Evolutionary conservation across 1,140 invertebrate species (phyloP), one percentile per base, ranked within the genome.

Genomic region (Ladona fulva): DNA sequence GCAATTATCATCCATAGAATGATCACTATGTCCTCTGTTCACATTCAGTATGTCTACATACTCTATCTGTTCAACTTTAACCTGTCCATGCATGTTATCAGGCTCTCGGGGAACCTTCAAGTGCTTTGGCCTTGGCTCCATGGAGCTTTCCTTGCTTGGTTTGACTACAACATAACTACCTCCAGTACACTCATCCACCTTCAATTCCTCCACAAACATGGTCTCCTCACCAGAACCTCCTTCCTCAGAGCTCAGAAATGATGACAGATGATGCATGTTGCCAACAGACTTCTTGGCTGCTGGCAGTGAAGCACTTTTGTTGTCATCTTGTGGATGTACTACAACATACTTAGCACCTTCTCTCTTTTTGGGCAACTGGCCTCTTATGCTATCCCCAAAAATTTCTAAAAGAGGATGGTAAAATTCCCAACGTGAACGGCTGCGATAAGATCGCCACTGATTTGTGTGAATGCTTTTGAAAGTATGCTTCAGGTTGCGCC

Each of bases 401-500:
- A 76, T 42, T 6, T 76, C 75, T 24, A 76, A 22, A 1, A 76
- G 42, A 22, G 25, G 19, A 12, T 22, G 14, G 22, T 76, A 76
- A 76, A 76, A 76, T 12, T 76, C 75, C 75, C 75, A 76, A 0
- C 75, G 24, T 19, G 19, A 37, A n/a, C 42, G 25, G 25, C 75
- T 76, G 19, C 42, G 25, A 22, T n/a, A 29, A 0, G 75, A 37
- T 25, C 75, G 24, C 42, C 42, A 37, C 25, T n/a, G 19, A 25
- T 76, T 76, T 29, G 25, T 37, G 11, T 76, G 42, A 22, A 76
- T 76, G 11, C 22, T 76, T n/a, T 76, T 76, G 25, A 76, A 76
- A 8, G 75, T 76, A n/a, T 76, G 75, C 42, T 76, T 76, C 25
- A 76, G 25, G 11, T 76, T 76, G 1, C 75, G 24, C 75, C 75